Conservation (phyloP, 1,140 invertebrate species). For the Ganaspis sp. region DNA sequence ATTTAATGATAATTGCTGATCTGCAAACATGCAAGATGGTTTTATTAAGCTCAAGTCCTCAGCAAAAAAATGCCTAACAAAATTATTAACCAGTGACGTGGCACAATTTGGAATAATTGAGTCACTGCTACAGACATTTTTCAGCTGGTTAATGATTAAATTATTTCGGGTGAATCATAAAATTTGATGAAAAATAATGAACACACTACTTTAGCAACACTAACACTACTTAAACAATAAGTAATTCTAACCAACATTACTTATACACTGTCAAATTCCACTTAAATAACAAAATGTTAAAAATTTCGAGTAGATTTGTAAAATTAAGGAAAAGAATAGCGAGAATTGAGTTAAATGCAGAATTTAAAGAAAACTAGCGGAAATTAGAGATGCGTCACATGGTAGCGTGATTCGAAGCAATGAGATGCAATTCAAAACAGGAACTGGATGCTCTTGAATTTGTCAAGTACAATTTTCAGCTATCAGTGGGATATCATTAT, state of each 20-base stretch:
- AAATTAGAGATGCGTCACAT: neutral
- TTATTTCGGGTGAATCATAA: neutral
- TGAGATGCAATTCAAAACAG: neutral
- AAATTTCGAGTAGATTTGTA: too few relatives aligned
- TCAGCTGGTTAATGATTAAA: neutral
- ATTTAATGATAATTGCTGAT: neutral
- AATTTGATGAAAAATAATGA: neutral
- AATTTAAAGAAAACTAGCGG: neutral
- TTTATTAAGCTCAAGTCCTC: neutral
- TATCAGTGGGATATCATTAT: slow-evolving; percentile 6
- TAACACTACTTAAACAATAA: too few relatives aligned
- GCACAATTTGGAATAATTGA: neutral
- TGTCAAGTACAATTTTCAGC: slow-evolving; percentile 12
- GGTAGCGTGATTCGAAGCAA: neutral
- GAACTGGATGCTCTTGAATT: slow-evolving; percentile 18
- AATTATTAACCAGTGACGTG: neutral
- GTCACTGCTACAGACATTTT: neutral
- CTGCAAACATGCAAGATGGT: neutral
- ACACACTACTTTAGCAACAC: neutral
- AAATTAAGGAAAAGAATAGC: too few relatives aligned
- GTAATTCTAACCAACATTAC: too few relatives aligned
- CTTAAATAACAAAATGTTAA: too few relatives aligned
- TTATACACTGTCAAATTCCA: too few relatives aligned
- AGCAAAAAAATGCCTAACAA: neutral
- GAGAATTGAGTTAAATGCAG: neutral